Evolutionary conservation across 2,113 vertebrate species (phyloP).

Genomic region (Gobius niger): DNA sequence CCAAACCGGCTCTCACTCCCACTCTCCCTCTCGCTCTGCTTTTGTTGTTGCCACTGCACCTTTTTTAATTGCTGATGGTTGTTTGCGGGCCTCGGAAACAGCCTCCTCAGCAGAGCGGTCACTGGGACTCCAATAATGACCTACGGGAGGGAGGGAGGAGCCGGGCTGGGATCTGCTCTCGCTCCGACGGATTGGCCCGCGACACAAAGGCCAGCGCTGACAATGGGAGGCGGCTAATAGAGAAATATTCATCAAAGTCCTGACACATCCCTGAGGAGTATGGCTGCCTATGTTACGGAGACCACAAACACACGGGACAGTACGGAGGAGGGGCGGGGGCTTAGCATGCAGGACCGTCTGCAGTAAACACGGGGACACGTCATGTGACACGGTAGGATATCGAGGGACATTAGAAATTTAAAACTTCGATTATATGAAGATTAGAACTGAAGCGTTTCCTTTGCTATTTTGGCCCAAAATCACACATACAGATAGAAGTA

Average conservation of each 20-base stretch:
- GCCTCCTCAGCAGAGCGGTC: constrained; percentile 73
- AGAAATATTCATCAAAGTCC: constrained; percentile 79
- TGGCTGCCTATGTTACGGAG: constrained; percentile 40
- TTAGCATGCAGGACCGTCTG: no score
- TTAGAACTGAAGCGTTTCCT: no score
- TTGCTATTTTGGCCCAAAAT: no score
- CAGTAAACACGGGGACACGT: no score
- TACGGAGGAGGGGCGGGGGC: constrained; percentile 14
- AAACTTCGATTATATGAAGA: no score
- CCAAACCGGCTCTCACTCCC: not conserved
- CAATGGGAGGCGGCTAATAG: constrained; percentile 75
- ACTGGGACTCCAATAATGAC: constrained; percentile 74
- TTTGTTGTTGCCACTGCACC: constrained; percentile 61
- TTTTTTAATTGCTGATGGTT: constrained; percentile 73
- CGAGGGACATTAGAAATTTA: no score
- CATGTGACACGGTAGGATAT: no score
- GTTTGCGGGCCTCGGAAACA: constrained; percentile 61
- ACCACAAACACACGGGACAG: constrained; percentile 35
- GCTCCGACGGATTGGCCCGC: constrained; percentile 70
- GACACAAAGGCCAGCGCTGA: constrained; percentile 75
- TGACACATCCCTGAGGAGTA: constrained; percentile 66
- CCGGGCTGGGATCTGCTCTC: constrained; percentile 60
- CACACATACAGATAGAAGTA: no score
- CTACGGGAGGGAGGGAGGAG: constrained; percentile 63
- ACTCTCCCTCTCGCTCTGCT: constrained; percentile 23